Evolutionary conservation across 2,113 vertebrate species (phyloP).

Genomic region (Laticauda colubrina): DNA sequence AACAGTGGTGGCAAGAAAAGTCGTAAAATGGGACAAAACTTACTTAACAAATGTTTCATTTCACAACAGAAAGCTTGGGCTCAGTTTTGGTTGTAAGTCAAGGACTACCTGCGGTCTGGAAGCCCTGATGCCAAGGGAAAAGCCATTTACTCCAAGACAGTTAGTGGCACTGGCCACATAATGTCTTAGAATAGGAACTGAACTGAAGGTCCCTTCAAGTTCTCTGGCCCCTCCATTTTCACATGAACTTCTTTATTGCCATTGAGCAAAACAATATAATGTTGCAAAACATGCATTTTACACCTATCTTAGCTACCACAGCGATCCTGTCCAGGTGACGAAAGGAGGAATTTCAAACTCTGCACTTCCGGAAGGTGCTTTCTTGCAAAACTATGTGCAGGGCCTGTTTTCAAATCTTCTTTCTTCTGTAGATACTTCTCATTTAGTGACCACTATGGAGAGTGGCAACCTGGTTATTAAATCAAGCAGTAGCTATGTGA

Average conservation of each 20-base stretch:
- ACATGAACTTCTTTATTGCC: background rate
- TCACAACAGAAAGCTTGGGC: background rate
- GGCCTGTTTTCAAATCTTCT: background rate
- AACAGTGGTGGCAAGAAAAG: background rate
- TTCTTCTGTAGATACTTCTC: background rate
- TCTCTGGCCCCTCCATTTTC: background rate
- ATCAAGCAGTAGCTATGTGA: background rate
- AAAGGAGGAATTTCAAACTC: background rate
- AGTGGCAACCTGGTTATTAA: background rate
- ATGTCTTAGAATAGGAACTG: background rate
- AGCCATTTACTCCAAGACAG: background rate
- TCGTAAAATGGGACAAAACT: background rate
- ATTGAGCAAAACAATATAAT: background rate
- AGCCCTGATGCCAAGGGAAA: background rate
- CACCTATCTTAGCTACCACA: background rate
- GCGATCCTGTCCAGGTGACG: background rate
- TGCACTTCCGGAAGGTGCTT: background rate
- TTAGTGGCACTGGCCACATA: background rate
- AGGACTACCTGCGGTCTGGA: background rate
- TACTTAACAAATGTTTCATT: background rate
- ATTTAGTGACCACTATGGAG: background rate
- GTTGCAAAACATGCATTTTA: background rate
- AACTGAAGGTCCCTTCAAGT: background rate
- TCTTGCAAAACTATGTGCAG: background rate
- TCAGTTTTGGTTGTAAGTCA: background rate